These are phyloP conservation scores for Ophiothrix spiculata DNA, from an alignment of 35 echinoderm and acorn worm genomes.

Conservation along the genomic window DNA sequence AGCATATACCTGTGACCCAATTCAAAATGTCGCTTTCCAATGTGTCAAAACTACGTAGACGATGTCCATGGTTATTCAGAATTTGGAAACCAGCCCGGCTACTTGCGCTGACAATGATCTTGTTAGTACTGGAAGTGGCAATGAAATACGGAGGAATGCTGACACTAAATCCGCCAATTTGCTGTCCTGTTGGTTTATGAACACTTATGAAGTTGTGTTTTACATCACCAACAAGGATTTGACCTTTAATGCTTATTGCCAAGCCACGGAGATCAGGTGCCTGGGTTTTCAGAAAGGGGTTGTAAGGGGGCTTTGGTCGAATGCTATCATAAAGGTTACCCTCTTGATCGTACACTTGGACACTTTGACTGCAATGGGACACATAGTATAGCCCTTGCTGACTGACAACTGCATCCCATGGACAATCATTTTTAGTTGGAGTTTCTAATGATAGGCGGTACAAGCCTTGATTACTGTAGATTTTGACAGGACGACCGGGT, in stretches of 20 bases:
- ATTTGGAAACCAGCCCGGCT: not conserved
- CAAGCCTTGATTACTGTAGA: not conserved
- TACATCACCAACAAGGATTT: not conserved
- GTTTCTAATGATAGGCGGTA: not conserved
- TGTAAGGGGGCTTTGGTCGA: not conserved
- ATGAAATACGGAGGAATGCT: not conserved
- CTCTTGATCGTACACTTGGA: not conserved
- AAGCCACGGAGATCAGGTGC: not conserved
- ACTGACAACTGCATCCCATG: not conserved
- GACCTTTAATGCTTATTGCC: not conserved
- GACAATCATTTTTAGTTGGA: not conserved
- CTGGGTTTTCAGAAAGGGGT: not conserved
- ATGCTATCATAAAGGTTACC: not conserved
- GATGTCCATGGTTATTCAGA: not conserved
- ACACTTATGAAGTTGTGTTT: not conserved
- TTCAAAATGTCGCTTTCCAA: not conserved
- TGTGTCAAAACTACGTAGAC: not conserved
- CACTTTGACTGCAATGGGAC: not conserved
- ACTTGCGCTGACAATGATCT: not conserved
- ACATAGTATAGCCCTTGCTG: not conserved
- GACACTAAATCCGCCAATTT: not conserved
- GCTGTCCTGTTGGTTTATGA: not conserved
- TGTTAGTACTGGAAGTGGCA: not conserved
- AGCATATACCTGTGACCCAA: not conserved
- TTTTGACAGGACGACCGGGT: not conserved